These are phyloP conservation scores for Aviceda subcristata DNA, from an alignment of 2,113 vertebrate species.

Conservation along the genomic window DNA sequence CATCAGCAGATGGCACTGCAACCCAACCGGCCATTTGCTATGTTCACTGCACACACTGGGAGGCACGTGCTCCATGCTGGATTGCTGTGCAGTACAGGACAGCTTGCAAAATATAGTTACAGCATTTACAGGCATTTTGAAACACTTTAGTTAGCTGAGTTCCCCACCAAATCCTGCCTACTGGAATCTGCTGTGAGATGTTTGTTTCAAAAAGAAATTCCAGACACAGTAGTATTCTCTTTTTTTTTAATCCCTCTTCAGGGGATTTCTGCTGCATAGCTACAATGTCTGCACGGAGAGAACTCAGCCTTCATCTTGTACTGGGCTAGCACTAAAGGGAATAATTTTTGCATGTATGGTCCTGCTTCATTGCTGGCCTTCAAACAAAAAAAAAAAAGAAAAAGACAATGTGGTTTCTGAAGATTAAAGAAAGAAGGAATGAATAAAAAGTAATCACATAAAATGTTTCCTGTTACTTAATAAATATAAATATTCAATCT, in stretches of 20 bases:
- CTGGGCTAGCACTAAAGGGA: background rate
- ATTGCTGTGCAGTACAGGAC: background rate
- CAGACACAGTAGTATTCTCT: background rate
- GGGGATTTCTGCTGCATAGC: background rate
- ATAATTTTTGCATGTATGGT: background rate
- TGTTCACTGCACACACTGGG: fast-evolving
- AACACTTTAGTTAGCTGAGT: background rate
- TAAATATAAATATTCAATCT: background rate
- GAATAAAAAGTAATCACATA: background rate
- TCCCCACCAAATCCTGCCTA: background rate
- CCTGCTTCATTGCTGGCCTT: background rate
- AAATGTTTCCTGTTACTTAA: background rate
- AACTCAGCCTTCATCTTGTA: background rate
- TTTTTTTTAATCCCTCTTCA: background rate
- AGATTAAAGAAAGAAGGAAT: background rate
- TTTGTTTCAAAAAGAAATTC: background rate
- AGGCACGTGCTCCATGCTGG: background rate
- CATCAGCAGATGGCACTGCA: constrained; percentile 63
- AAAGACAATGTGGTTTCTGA: background rate
- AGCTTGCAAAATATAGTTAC: background rate
- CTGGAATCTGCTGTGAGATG: background rate
- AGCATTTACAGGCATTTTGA: background rate
- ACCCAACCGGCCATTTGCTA: background rate
- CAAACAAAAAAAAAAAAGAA: background rate
- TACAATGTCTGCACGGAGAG: background rate